Evolutionary conservation across 2,888 invertebrate genomes (phyloP).

Genomic region (Mechanitis messenoides): DNA sequence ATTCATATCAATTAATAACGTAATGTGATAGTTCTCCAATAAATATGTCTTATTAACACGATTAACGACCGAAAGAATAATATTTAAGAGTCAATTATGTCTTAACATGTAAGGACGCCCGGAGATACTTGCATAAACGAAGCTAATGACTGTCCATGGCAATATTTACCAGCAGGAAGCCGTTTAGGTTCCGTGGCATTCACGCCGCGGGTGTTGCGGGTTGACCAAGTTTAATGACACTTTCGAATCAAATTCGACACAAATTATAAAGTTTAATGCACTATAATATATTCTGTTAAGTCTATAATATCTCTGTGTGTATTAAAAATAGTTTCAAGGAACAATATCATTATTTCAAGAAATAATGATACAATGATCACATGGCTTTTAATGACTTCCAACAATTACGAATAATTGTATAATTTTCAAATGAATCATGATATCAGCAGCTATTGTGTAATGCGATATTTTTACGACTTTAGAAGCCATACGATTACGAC

Average conservation of each 20-base stretch:
- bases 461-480: slow-evolving; percentile 72
- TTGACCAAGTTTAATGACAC: slow-evolving; percentile 53
- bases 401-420: slow-evolving; percentile 37
- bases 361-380: too few species aligned
- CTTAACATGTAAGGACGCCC: slow-evolving; percentile 60
- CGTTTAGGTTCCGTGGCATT: slow-evolving; percentile 50
- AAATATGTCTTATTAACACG: slow-evolving; percentile 65
- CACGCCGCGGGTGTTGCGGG: slow-evolving; percentile 46
- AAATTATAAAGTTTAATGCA: slow-evolving; percentile 52
- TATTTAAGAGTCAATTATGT: slow-evolving; percentile 70
- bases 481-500: slow-evolving; percentile 65
- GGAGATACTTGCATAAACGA: slow-evolving; percentile 60
- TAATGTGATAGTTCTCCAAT: slow-evolving; percentile 42
- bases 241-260: slow-evolving; percentile 56
- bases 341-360: too few species aligned
- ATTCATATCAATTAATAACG: slow-evolving; percentile 28
- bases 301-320: too few species aligned
- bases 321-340: too few species aligned
- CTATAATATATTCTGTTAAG: slow-evolving; percentile 10
- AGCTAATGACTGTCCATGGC: slow-evolving; percentile 63
- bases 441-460: slow-evolving; percentile 71
- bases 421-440: slow-evolving; percentile 54
- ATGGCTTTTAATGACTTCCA: slow-evolving; percentile 25
- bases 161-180: slow-evolving; percentile 65
- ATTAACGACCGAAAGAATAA: slow-evolving; percentile 63